Evolutionary conservation across 2,113 vertebrate genomes (phyloP), one percentile per base, ranked within the genome.

Genomic region (Sciurus niger): DNA sequence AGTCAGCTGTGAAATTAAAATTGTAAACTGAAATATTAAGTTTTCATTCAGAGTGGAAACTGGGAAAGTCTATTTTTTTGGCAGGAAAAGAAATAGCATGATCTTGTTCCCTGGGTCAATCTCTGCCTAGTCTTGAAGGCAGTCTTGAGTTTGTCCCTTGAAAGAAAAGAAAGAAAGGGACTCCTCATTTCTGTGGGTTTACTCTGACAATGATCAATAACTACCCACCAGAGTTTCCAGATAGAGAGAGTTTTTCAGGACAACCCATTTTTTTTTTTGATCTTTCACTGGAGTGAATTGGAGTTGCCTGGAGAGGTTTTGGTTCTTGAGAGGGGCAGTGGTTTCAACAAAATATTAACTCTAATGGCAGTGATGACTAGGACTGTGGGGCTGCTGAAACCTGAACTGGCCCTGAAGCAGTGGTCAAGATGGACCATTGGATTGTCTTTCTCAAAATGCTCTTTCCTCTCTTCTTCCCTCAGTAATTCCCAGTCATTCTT

Each of bases 1-100:
- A 98, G 96, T 99, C 98, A 98, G 96, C 98, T 99, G 98, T 99
- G 99, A 99, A 99, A 99, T 99, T 99, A 98, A 98, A 99, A 98
- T 98, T 98, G 98, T 97, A 99, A 99, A 99, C 98, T 99, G 98
- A 98, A 99, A 99, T 99, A 98, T 97, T 98, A 98, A 89, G 76
- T 99, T 99, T 98, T 98, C 97, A 98, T 97, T 96, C 97, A 98
- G 80, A 97, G 97, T 95, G 96, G 97, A 97, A 98, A 98, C 93
- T 97, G 98, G 98, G 98, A 97, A 98, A 97, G 96, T 98, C 97
- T 87, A 96, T 97, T 98, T 98, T 90, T 97, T 95, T 98, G 97
- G 98, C 80, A 97, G 86, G 93, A 92, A 96, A 94, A 98, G 94
- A 97, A 89, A 96, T 79, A 85, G 55, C 58, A 63, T 93, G 97